phyloP scores from a whole-genome alignment of 2,888 invertebrate species.

The Pyrochroa serraticornis region DNA sequence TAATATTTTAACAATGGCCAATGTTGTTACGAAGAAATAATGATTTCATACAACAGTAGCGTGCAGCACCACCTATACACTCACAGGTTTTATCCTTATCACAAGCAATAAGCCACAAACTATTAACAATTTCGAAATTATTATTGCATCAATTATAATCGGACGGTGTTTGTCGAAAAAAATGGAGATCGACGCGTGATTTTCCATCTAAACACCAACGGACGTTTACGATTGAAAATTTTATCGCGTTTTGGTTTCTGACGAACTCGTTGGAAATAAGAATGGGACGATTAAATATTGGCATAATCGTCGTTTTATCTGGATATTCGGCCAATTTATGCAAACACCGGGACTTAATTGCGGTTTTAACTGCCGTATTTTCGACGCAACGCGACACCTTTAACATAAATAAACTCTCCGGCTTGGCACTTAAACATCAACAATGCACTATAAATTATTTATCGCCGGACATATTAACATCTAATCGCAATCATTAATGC shows the following conservation, averaged over 20 bases:
- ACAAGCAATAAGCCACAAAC: conserved; percentile 4
- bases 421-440: no score
- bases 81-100: conserved; percentile 19
- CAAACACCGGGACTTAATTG: conserved; percentile 5
- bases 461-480: no score
- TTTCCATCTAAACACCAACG: neutral
- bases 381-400: no score
- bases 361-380: conserved; percentile 5
- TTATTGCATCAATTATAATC: conserved; percentile 16
- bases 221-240: no score
- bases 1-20: conserved; percentile 26
- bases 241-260: no score
- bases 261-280: neutral
- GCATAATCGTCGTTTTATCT: conserved; percentile 13
- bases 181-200: neutral
- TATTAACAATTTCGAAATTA: conserved; percentile 18
- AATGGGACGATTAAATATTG: conserved; percentile 22
- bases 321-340: conserved; percentile 19
- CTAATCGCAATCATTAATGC: no score
- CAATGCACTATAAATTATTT: no score
- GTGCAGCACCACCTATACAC: neutral
- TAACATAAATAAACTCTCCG: no score
- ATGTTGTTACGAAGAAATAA: conserved; percentile 26
- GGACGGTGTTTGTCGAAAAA: neutral
- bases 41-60: conserved; percentile 2